Conservation (phyloP, 2,113 vertebrate genomes). For the Misgurnus anguillicaudatus region DNA sequence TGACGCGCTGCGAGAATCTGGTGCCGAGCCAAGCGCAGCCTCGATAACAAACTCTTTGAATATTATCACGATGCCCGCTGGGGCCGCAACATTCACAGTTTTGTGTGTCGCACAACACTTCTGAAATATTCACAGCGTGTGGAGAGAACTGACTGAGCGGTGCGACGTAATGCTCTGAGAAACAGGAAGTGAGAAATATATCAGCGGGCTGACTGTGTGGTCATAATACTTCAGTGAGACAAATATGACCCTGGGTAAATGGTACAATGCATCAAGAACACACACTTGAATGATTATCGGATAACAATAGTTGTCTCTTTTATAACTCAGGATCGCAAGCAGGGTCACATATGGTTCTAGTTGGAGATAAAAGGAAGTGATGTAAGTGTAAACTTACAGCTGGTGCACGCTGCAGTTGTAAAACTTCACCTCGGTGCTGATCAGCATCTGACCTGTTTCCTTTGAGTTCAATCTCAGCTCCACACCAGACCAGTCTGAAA, state of each 20-base stretch:
- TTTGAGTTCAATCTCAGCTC: slow-evolving; percentile 91
- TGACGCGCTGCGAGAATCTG: not conserved
- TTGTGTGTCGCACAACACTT: slow-evolving; percentile 8
- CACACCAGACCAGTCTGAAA: slow-evolving; percentile 92
- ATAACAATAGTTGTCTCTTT: too few species aligned
- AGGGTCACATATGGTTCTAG: too few species aligned
- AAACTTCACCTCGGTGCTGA: slow-evolving; percentile 98
- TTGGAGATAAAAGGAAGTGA: not conserved
- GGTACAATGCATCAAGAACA: too few species aligned
- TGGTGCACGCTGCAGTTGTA: slow-evolving; percentile 99
- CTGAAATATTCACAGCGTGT: not conserved
- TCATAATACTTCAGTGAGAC: slow-evolving; percentile 61
- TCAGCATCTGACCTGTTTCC: slow-evolving; percentile 92
- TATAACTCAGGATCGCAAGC: too few species aligned
- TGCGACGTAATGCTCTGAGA: slow-evolving; percentile 24
- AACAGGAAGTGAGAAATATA: slow-evolving; percentile 15
- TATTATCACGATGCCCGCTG: not conserved
- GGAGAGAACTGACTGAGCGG: slow-evolving; percentile 25
- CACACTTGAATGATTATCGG: too few species aligned
- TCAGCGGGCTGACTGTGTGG: not conserved
- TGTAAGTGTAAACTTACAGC: slow-evolving; percentile 80
- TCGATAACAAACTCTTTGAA: slow-evolving; percentile 10
- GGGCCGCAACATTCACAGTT: not conserved
- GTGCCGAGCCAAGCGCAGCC: not conserved
- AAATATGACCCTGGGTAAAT: slow-evolving; percentile 35